Evolutionary conservation across 2,797 vertebrate species (phyloP).

Genomic region (Periophthalmus magnuspinnatus): DNA sequence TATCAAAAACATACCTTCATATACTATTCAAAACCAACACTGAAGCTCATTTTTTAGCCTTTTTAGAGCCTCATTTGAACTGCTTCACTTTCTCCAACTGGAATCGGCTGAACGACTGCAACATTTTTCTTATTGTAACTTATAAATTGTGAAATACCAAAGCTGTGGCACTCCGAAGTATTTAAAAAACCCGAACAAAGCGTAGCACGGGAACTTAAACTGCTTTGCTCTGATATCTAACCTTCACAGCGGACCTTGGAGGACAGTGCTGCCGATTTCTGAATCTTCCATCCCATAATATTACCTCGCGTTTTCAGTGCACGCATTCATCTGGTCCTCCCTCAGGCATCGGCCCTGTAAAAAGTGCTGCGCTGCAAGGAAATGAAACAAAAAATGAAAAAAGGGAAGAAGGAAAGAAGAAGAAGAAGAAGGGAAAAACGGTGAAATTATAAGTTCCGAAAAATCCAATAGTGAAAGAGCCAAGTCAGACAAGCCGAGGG

Average conservation of each 20-base stretch:
- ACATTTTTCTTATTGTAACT: neutral
- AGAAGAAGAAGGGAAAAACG: constrained; percentile 5
- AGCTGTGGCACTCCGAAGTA: neutral
- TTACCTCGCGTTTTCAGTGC: neutral
- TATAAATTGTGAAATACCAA: neutral
- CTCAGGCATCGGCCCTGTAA: constrained; percentile 8
- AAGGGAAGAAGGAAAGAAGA: constrained; percentile 2
- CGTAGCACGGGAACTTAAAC: neutral
- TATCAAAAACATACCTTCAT: too few relatives aligned
- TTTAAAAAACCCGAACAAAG: neutral
- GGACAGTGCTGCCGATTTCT: neutral
- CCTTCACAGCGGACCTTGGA: constrained; percentile 1
- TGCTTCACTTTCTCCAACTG: neutral
- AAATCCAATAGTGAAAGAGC: constrained; percentile 7
- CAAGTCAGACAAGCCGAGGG: constrained; percentile 8
- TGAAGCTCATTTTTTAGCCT: neutral
- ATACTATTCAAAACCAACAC: neutral
- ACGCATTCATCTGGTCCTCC: constrained; percentile 10
- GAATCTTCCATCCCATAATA: constrained; percentile 5
- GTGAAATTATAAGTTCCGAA: constrained; percentile 2
- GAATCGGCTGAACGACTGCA: neutral
- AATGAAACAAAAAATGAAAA: neutral
- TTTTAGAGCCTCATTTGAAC: too few relatives aligned
- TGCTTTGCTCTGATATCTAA: neutral
- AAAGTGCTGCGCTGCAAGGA: constrained; percentile 10